phyloP scores from a whole-genome alignment of 2,113 vertebrate genomes.

The Pristiophorus japonicus region DNA sequence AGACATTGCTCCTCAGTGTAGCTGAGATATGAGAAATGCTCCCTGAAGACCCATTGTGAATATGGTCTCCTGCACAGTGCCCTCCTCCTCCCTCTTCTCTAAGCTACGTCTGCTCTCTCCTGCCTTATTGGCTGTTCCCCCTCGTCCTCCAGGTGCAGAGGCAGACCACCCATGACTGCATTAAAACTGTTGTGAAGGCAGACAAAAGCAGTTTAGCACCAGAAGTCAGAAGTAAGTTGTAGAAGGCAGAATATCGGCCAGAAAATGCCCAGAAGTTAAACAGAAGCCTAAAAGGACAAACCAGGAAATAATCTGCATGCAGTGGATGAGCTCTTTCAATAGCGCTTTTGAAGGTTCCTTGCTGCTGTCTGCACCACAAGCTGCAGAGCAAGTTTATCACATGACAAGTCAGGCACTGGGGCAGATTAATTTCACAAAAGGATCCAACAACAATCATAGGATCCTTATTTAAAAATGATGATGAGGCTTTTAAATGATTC shows the following conservation, averaged over 20 bases:
- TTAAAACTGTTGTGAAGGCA: neutral
- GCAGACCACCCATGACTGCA: neutral
- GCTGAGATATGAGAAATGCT: neutral
- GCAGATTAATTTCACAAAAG: neutral
- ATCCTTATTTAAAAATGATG: neutral
- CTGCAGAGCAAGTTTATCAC: neutral
- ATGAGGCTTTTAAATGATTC: neutral
- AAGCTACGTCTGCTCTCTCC: neutral
- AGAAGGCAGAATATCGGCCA: neutral
- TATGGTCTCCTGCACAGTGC: neutral
- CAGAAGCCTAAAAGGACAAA: neutral
- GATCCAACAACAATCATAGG: neutral
- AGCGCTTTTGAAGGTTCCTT: neutral
- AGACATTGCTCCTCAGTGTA: neutral
- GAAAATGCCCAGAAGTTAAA: neutral
- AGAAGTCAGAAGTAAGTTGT: neutral
- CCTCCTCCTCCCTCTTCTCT: neutral
- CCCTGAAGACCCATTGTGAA: neutral
- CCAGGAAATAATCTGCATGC: neutral
- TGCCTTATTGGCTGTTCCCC: neutral
- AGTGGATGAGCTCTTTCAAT: neutral
- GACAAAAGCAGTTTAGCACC: neutral
- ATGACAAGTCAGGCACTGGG: neutral
- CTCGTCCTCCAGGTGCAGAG: neutral
- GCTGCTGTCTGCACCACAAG: neutral